phyloP scores from a whole-genome alignment of 2,888 invertebrate genomes.

The Halictus quadricinctus region DNA sequence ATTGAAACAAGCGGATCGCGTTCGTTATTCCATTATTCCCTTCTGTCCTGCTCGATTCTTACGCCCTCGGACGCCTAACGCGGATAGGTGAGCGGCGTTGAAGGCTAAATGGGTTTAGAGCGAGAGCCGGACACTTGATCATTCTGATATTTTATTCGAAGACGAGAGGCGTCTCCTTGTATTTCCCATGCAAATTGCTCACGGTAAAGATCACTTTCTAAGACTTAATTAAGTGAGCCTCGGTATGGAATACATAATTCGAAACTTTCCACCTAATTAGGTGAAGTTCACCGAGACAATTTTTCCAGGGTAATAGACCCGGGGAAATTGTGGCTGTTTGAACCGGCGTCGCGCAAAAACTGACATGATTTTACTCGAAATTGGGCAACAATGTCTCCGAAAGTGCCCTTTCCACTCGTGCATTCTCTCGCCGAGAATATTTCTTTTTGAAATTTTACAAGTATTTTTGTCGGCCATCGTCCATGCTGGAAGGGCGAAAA shows the following conservation, averaged over 20 bases:
- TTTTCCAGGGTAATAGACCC: background rate
- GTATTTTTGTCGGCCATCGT: too few species aligned
- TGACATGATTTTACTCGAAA: background rate
- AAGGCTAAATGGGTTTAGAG: background rate
- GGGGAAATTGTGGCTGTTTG: background rate
- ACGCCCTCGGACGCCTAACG: background rate
- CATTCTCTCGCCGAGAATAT: too few species aligned
- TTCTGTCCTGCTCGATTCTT: background rate
- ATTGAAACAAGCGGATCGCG: slow-evolving; percentile 12
- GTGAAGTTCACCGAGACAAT: background rate
- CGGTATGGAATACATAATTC: slow-evolving; percentile 15
- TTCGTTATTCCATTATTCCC: slow-evolving; percentile 7
- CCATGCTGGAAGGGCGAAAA: too few species aligned
- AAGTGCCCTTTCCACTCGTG: background rate
- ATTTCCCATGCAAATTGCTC: slow-evolving; percentile 11
- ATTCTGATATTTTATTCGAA: slow-evolving; percentile 2
- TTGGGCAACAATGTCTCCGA: too few species aligned
- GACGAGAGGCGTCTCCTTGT: background rate
- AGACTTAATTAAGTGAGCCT: background rate
- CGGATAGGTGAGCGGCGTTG: background rate
- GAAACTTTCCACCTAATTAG: slow-evolving; percentile 7
- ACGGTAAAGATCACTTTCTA: slow-evolving; percentile 1
- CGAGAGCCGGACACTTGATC: background rate
- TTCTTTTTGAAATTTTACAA: too few species aligned
- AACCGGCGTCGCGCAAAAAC: background rate